phyloP scores from a whole-genome alignment of 2,888 invertebrate genomes.

The Empis livida region DNA sequence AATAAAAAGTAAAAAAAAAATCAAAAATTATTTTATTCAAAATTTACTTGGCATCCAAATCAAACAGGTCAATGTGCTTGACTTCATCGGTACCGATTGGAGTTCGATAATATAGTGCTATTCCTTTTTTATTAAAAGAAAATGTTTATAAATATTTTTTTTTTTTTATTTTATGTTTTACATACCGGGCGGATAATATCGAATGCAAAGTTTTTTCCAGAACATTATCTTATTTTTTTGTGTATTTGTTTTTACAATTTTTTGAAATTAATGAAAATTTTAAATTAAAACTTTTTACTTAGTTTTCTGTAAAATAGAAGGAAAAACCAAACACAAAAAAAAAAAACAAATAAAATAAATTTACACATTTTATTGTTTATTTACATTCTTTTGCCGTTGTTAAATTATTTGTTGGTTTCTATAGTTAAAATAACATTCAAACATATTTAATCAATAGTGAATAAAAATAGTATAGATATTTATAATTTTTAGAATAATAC shows the following conservation, averaged over 20 bases:
- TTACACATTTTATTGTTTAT: no score
- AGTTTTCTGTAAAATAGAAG: no score
- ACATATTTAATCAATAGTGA: no score
- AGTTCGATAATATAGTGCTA: conserved; percentile 49
- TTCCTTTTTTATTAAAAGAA: conserved; percentile 28
- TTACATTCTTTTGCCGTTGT: no score
- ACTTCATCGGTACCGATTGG: conserved; percentile 44
- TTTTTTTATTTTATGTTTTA: conserved; percentile 1
- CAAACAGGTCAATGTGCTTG: conserved; percentile 49
- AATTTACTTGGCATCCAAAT: conserved; percentile 46
- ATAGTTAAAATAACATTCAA: no score
- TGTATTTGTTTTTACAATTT: background rate
- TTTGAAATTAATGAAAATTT: background rate
- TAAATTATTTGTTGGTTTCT: no score
- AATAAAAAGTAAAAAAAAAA: conserved; percentile 7
- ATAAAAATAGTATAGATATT: no score
- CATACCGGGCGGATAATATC: conserved; percentile 59
- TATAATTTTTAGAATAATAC: no score
- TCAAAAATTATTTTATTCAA: background rate
- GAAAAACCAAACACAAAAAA: background rate
- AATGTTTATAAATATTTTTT: background rate
- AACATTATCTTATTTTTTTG: no score
- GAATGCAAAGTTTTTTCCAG: conserved; percentile 45
- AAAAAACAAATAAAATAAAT: no score
- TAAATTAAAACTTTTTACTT: background rate